Base-by-base conservation (phyloP, 2,888 invertebrate species). In the Athalia circularis region DNA sequence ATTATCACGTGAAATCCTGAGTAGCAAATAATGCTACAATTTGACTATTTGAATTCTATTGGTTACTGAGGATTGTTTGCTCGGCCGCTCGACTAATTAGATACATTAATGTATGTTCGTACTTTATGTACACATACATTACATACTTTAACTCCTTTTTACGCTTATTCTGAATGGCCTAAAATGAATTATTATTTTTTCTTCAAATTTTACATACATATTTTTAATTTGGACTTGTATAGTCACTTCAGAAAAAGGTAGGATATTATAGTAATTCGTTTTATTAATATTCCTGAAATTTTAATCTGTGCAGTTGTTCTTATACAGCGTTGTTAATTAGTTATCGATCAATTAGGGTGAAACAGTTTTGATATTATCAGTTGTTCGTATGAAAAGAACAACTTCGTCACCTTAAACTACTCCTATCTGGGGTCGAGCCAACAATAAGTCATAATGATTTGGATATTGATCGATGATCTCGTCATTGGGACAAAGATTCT, bases 231-330 rank as follows among this genome's bases (percentile, higher is more conserved):
- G 61, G 68, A 77, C 68, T 77, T 77, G 77, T 77, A 68, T 77
- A 77, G 77, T 77, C 67, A 77, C 77, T 77, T 61, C 77, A 61
- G 77, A 77, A 77, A 75, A 77, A 77, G 77, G 77, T 77, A 77
- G 77, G 77, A 77, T 77, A 77, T 62, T 62, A 59, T 72, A 72
- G 57, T 72, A 45, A 72, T 72, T 72, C 47, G 72, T 59, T 72
- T 72, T n/a, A 72, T 47, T 45, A n/a, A 72, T 65, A 6, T 72
- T 47, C 59, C 45, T 45, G 57, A 59, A 47, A 72, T 72, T 11
- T 59, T 45, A 43, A 62, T 4, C 11, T 59, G 7, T 47, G 45
- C 59, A 47, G 13, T 72, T 47, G 57, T 59, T 29, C 29, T 29
- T 29, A 29, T 59, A 72, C 72, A 72, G 72, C 68, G 68, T 29